Percentiles rank a stretch among this genome's conserved stretches.
These are phyloP conservation scores for Maconellicoccus hirsutus DNA, from an alignment of 1,140 invertebrate species.

Conservation along the genomic window DNA sequence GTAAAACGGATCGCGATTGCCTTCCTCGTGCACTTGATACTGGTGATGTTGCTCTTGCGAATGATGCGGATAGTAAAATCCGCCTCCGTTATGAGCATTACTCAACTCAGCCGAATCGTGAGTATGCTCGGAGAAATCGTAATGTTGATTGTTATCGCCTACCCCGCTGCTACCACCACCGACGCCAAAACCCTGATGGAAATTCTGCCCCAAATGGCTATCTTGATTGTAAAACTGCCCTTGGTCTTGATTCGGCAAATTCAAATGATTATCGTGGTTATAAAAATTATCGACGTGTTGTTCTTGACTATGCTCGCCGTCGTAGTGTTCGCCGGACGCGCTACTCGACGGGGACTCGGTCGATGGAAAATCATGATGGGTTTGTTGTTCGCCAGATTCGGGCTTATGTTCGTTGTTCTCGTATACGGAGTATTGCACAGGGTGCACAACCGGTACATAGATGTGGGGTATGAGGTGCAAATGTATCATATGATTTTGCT, in stretches of 20 bases:
- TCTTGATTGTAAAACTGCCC: not conserved
- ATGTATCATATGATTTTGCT: constrained; percentile 27
- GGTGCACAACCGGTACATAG: constrained; percentile 26
- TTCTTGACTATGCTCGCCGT: not conserved
- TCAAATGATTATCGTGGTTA: not conserved
- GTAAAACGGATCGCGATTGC: not conserved
- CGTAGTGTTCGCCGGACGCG: not conserved
- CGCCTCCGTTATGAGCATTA: not conserved
- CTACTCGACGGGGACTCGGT: not conserved
- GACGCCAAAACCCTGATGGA: not conserved
- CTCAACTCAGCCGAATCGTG: constrained; percentile 14
- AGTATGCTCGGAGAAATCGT: not conserved
- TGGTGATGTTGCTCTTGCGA: constrained; percentile 10
- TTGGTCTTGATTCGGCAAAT: not conserved
- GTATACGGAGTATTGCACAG: constrained; percentile 11
- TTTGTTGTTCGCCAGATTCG: not conserved
- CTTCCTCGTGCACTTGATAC: constrained; percentile 24
- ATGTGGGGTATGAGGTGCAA: constrained; percentile 27
- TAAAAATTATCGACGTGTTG: constrained; percentile 12
- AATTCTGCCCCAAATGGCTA: not conserved
- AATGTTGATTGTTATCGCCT: not conserved
- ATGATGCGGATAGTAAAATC: not conserved
- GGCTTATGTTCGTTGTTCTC: constrained; percentile 1
- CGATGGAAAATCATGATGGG: not conserved
- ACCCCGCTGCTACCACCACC: not conserved